Base-by-base conservation (phyloP, 2,888 invertebrate genomes). In the Sminthurides aquaticus region DNA sequence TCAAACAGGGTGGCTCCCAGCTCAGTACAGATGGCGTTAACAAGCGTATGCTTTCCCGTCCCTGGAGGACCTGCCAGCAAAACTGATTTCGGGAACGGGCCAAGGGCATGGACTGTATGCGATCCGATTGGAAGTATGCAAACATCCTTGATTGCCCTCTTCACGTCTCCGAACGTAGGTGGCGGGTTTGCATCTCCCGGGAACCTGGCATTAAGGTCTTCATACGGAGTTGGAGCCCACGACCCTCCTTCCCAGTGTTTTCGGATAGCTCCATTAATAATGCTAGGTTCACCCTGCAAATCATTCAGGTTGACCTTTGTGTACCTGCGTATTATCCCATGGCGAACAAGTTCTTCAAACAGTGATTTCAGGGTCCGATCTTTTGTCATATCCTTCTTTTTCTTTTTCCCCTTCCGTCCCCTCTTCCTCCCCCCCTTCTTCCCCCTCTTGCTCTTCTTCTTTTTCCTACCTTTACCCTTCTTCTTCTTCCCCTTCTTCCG, bases 1-100 rank as follows among this genome's bases (percentile, higher is more conserved):
- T 97, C 96, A 76, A 97, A 93, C 0, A 97, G 80, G 34, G 89
- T 88, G 0, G 92, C 93, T 0, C 94, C 94, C 1, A 88, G 82
- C 82, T 96, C 96, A 2, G 87, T 89, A 76, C 95, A 95, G 62
- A 96, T 85, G 0, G 93, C 88, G 75, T 94, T 84, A 0, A 94
- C 85, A 49, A 96, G 78, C 82, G 90, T 87, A 76, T 88, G 89
- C 77, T 97, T 97, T 0, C 96, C 96, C 61, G 89, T 88, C 0
- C 91, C 92, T 20, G 84, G 81, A 0, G 91, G 88, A 2, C 90
- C 96, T 67, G 89, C 84, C 60, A 97, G 80, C 48, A 97, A 79
- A 11, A 96, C 82, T 0, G 95, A 95, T 78, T 88, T 82, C 1
- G 89, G 68, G 27, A 61, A 65, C 1, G 71, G 71, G 5, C 65